phyloP scores from a whole-genome alignment of 2,113 vertebrate species.

The Phycodurus eques region DNA sequence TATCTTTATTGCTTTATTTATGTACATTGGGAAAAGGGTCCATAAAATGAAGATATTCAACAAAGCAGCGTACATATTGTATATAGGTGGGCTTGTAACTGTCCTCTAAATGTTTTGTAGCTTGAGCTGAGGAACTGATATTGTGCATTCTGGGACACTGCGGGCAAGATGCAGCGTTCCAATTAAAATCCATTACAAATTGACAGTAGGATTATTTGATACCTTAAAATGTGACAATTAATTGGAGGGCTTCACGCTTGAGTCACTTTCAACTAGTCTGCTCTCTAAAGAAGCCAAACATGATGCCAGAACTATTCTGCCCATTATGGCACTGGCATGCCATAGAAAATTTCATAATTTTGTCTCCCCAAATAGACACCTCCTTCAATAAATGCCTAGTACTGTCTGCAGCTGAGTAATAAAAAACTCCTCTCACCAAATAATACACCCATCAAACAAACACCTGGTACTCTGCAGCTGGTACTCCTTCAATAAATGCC shows the following conservation, averaged over 20 bases:
- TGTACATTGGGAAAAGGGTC: conserved; percentile 7
- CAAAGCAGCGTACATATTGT: conserved; percentile 2
- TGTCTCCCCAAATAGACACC: background rate
- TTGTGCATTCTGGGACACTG: background rate
- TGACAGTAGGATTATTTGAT: background rate
- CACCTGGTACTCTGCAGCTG: background rate
- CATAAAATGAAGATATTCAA: conserved; percentile 13
- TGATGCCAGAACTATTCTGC: too few species aligned
- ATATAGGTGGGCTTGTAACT: conserved; percentile 2
- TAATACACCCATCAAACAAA: background rate
- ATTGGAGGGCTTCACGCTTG: too few species aligned
- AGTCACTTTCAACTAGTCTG: too few species aligned
- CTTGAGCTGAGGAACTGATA: background rate
- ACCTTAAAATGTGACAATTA: too few species aligned
- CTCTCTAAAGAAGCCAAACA: too few species aligned
- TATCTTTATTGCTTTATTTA: conserved; percentile 37
- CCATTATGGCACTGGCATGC: too few species aligned
- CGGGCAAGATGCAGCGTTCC: background rate
- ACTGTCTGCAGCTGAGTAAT: background rate
- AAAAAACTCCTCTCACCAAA: background rate
- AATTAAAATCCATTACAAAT: background rate
- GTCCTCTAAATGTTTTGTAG: background rate
- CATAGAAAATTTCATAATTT: too few species aligned
- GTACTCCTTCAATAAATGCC: background rate
- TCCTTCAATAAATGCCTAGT: background rate